Evolutionary conservation across 1,140 invertebrate species (phyloP).

Genomic region (Lordiphosa collinella): DNA sequence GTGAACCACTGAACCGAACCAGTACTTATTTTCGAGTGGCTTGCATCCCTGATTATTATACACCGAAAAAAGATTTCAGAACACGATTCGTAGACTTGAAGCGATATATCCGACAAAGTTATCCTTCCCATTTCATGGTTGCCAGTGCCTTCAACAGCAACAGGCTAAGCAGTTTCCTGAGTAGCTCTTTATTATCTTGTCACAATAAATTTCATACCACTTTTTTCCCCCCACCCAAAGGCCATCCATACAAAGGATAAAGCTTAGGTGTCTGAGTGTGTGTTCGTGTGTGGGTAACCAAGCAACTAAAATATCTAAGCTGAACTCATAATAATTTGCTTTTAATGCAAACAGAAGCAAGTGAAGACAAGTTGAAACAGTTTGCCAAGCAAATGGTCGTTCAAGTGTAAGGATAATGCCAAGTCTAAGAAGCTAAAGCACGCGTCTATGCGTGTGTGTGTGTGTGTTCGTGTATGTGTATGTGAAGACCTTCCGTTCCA

Average conservation of each 20-base stretch:
- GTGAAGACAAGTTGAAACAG: slow-evolving; percentile 17
- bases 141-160: too few species aligned
- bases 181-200: too few species aligned
- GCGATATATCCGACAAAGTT: too few species aligned
- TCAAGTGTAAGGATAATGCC: slow-evolving; percentile 55
- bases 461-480: not conserved
- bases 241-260: not conserved
- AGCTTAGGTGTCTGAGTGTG: not conserved
- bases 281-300: slow-evolving; percentile 1
- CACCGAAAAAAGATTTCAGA: too few species aligned
- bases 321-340: slow-evolving; percentile 50
- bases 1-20: too few species aligned
- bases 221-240: too few species aligned
- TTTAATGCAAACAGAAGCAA: slow-evolving; percentile 15
- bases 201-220: too few species aligned
- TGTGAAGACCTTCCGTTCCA: slow-evolving; percentile 13
- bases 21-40: too few species aligned
- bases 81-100: too few species aligned
- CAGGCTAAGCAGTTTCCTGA: too few species aligned
- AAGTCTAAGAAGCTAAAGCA: slow-evolving; percentile 16
- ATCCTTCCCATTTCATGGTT: too few species aligned
- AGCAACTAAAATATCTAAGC: slow-evolving; percentile 29
- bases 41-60: too few species aligned
- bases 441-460: slow-evolving; percentile 1
- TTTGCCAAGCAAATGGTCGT: slow-evolving; percentile 37